Evolutionary conservation across 1,140 invertebrate species (phyloP).

Genomic region (Drosophila triauraria): DNA sequence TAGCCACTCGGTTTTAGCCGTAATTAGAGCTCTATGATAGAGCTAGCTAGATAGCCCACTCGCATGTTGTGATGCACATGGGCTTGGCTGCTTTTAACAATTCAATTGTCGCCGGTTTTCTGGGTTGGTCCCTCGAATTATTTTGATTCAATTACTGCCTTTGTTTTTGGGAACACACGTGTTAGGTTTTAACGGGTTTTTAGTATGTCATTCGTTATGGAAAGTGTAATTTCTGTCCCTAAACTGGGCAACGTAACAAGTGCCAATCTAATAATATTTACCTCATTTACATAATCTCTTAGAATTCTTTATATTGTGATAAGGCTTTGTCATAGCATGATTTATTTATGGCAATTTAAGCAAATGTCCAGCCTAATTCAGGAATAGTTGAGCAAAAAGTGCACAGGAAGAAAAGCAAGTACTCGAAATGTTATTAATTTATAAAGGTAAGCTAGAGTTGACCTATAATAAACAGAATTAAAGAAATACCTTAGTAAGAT

Average conservation of each 20-base stretch:
- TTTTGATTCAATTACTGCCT: not conserved
- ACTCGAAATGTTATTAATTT: no score
- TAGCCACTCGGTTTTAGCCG: conserved; percentile 15
- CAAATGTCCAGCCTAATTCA: conserved; percentile 22
- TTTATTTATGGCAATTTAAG: conserved; percentile 19
- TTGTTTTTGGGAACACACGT: conserved; percentile 52
- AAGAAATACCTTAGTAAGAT: no score
- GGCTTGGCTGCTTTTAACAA: conserved; percentile 51
- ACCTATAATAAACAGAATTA: no score
- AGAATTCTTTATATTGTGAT: conserved; percentile 17
- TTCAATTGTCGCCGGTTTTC: conserved; percentile 28
- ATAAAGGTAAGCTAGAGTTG: no score
- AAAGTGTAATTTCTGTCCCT: not conserved
- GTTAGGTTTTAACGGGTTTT: conserved; percentile 6
- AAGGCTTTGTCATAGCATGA: conserved; percentile 11
- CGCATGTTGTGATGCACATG: conserved; percentile 53
- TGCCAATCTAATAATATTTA: conserved; percentile 29
- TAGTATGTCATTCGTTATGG: not conserved
- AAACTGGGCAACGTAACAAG: not conserved
- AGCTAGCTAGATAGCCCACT: conserved; percentile 13
- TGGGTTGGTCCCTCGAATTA: conserved; percentile 24
- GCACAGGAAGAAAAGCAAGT: conserved; percentile 17
- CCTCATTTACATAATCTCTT: conserved; percentile 28
- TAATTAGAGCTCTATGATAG: conserved; percentile 38
- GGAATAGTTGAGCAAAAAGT: conserved; percentile 2